Conservation (phyloP, 2,113 vertebrate species). For the Hemichromis elongatus region DNA sequence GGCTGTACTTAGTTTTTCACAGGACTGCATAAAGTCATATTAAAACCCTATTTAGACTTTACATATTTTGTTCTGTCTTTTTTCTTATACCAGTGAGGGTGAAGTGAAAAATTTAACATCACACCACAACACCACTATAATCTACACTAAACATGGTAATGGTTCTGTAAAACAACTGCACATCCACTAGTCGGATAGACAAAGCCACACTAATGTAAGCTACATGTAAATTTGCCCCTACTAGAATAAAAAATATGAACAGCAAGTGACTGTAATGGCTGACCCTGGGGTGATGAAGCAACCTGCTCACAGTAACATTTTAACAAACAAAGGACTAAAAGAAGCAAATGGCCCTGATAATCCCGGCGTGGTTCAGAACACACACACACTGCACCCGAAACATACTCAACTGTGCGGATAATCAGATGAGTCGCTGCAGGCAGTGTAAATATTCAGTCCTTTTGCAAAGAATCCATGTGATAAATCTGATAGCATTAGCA, state of each 20-base stretch:
- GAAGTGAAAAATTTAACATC: not conserved
- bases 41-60: too few species aligned
- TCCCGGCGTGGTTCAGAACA: not conserved
- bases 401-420: not conserved
- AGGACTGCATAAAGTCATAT: too few species aligned
- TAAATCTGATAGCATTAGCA: not conserved
- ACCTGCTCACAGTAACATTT: conserved; percentile 1
- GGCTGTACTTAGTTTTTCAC: too few species aligned
- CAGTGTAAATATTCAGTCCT: not conserved
- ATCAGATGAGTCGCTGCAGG: not conserved
- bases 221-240: not conserved
- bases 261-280: not conserved
- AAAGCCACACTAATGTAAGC: not conserved
- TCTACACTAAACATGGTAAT: not conserved
- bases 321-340: conserved; percentile 19
- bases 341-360: not conserved
- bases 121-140: not conserved
- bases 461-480: not conserved
- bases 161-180: not conserved
- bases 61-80: not conserved
- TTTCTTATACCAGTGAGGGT: not conserved
- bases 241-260: not conserved
- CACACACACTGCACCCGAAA: not conserved
- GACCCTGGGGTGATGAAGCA: not conserved
- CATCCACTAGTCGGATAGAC: not conserved